Conservation (phyloP, 2,888 invertebrate genomes). For the Cosmorhoe ocellata region DNA sequence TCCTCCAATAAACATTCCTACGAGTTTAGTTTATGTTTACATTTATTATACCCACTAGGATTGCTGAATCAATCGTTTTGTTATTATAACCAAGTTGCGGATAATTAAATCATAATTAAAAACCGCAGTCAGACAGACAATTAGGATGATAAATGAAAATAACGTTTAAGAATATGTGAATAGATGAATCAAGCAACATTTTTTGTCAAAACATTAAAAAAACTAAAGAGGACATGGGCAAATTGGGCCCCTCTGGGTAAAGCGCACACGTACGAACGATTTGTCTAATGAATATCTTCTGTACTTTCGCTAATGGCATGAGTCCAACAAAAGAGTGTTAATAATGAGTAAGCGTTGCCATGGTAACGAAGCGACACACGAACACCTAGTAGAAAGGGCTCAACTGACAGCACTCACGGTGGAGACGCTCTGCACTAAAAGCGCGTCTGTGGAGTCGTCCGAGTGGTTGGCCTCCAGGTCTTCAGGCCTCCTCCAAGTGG, state of each 20-base stretch:
- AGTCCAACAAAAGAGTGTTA: constrained; percentile 20
- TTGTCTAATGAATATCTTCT: background rate
- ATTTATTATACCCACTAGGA: constrained; percentile 6
- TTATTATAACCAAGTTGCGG: background rate
- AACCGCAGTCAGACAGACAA: too few species aligned
- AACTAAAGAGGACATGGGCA: too few species aligned
- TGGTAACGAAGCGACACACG: constrained; percentile 39
- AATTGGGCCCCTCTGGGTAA: too few species aligned
- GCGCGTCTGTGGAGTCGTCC: constrained; percentile 76
- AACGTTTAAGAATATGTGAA: too few species aligned
- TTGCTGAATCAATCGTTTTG: background rate
- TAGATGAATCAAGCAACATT: too few species aligned
- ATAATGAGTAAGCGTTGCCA: constrained; percentile 25
- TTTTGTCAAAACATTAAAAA: too few species aligned
- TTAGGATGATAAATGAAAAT: too few species aligned
- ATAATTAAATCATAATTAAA: background rate
- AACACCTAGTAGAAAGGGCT: constrained; percentile 50
- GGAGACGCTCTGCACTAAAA: constrained; percentile 83
- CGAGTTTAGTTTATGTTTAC: constrained; percentile 15
- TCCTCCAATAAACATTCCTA: constrained; percentile 21
- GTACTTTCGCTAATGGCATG: constrained; percentile 12
- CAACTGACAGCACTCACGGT: constrained; percentile 83
- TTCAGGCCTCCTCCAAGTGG: constrained; percentile 86
- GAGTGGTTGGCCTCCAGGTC: constrained; percentile 72
- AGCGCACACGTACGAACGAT: background rate